Conservation (phyloP, 2,888 invertebrate genomes). For the Rutpela maculata region DNA sequence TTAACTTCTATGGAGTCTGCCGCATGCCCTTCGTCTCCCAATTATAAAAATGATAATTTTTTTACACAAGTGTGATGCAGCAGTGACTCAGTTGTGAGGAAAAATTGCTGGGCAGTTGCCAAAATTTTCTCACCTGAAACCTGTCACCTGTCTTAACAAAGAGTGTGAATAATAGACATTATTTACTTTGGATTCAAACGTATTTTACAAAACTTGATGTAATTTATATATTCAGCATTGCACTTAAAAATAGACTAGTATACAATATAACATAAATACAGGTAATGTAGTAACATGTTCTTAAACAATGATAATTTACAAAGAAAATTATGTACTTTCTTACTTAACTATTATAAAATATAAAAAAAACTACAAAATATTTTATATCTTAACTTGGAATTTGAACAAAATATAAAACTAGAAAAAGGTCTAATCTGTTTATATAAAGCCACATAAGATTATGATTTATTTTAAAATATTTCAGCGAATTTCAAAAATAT, state of each 20-base stretch:
- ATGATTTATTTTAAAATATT: slow-evolving; percentile 23
- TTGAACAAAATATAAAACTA: slow-evolving; percentile 53
- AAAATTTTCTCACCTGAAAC: slow-evolving; percentile 32
- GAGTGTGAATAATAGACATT: slow-evolving; percentile 4
- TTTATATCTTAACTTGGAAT: slow-evolving; percentile 56
- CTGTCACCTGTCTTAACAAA: slow-evolving; percentile 11
- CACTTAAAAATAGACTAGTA: neutral
- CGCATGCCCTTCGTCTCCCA: slow-evolving; percentile 19
- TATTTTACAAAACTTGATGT: neutral
- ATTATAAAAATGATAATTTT: slow-evolving; percentile 5
- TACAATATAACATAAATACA: neutral
- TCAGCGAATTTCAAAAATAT: slow-evolving; percentile 7
- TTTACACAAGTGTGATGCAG: neutral
- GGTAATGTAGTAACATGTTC: neutral
- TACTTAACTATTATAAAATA: neutral
- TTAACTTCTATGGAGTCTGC: slow-evolving; percentile 36
- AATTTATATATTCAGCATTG: neutral
- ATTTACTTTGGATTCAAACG: slow-evolving; percentile 9
- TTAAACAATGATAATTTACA: neutral
- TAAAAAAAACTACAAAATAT: neutral
- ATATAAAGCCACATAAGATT: slow-evolving; percentile 63
- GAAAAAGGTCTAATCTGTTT: slow-evolving; percentile 60
- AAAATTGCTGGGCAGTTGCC: slow-evolving; percentile 25
- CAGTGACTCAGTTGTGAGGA: slow-evolving; percentile 36
- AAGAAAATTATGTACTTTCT: neutral